These are phyloP conservation scores for Acanthisitta chloris DNA, from an alignment of 2,113 vertebrate genomes.

Conservation along the genomic window DNA sequence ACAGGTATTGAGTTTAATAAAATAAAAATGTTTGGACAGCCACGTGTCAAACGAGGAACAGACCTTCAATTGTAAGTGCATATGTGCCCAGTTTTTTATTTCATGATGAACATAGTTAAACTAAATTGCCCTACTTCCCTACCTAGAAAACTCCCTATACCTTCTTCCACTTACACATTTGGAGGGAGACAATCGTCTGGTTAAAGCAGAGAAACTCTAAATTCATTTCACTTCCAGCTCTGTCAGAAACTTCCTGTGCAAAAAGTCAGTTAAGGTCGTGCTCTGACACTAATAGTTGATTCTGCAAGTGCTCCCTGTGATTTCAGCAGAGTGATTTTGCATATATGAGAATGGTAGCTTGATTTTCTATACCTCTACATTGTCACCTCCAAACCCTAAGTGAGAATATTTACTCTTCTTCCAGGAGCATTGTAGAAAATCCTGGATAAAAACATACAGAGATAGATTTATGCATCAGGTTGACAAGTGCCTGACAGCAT, in stretches of 20 bases:
- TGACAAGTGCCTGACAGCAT: background rate
- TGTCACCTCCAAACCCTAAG: background rate
- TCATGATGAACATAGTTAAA: background rate
- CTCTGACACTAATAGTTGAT: rapidly evolving
- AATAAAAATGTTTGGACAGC: background rate
- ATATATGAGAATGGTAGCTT: background rate
- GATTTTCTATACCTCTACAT: background rate
- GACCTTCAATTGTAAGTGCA: background rate
- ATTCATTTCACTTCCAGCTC: background rate
- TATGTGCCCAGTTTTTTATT: background rate
- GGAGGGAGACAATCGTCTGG: background rate
- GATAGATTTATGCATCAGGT: background rate
- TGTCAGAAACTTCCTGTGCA: background rate
- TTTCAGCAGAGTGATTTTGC: background rate
- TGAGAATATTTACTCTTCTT: background rate
- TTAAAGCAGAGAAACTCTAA: background rate
- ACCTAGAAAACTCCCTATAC: background rate
- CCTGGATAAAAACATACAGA: background rate
- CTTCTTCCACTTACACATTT: background rate
- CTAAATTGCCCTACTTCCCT: background rate
- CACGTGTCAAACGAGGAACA: background rate
- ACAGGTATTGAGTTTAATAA: background rate
- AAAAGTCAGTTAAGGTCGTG: background rate
- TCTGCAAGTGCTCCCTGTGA: background rate
- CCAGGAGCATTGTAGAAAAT: background rate